Evolutionary conservation across 2,797 vertebrate genomes (phyloP), one percentile per base, ranked within the genome.

Genomic region (Lithobates pipiens): DNA sequence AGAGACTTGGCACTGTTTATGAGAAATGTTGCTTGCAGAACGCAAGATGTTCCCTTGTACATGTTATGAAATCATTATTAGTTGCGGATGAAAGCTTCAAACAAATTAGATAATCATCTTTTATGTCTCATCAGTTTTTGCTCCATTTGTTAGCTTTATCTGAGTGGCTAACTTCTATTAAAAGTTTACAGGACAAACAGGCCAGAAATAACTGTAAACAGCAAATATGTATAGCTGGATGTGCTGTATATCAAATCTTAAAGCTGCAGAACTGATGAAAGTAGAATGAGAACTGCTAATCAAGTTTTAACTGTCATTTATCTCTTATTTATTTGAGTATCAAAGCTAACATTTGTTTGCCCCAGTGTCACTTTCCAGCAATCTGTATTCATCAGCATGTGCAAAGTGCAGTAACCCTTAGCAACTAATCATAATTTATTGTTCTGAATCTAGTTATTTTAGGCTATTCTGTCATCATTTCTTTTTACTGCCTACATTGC

Each of bases 71-170:
- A 44, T 67, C 57, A 25, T 65, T 79, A 68, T 69, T 82, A 74
- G 50, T 82, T 74, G 34, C 18, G 27, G 46, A 63, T 61, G 50
- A 82, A 74, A 27, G 72, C 72, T 32, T 25, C 70, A 82, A 54
- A 61, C 34, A 73, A 82, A 50, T 82, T 46, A 61, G 61, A 73
- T 72, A 73, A 82, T 82, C 70, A 78, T 79, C 77, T 1, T 50
- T 79, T 69, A 36, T 69, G 44, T 79, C 65, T 67, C 36, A 44
- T 77, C 76, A 67, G 76, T 42, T 27, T 42, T 68, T 69, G 36
- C 77, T 79, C 67, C 63, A 79, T 69, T 79, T 79, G 63, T 27
- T 68, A 44, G 77, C 61, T 46, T 44, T 79, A 44, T 79, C 39
- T 79, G 39, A 50, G 39, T 79, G 65, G 65, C 50, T 77, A 77